phyloP scores from a whole-genome alignment of 2,888 invertebrate genomes.

The Drosophila demipolita region DNA sequence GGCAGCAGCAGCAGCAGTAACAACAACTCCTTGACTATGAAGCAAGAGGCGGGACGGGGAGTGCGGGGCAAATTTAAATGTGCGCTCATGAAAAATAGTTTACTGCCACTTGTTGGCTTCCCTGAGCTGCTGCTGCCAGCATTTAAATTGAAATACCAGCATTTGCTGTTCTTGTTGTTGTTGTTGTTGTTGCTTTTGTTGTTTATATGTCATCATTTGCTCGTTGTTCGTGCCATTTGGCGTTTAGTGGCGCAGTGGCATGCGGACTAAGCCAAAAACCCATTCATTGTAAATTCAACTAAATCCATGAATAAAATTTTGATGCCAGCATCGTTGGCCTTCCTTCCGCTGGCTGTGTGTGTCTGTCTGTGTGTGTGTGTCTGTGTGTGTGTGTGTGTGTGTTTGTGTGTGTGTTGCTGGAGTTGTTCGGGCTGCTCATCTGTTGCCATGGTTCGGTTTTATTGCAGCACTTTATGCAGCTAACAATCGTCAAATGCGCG shows the following conservation, averaged over 20 bases:
- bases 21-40: conserved; percentile 31
- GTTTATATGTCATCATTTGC: conserved; percentile 72
- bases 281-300: conserved; percentile 79
- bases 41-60: not conserved
- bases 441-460: conserved; percentile 66
- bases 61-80: conserved; percentile 43
- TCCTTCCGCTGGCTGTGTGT: not conserved
- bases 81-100: conserved; percentile 66
- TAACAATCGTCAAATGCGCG: conserved; percentile 57
- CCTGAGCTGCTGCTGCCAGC: conserved; percentile 36
- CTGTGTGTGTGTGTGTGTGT: not conserved
- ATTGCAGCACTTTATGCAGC: conserved; percentile 68
- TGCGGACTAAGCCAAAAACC: conserved; percentile 62
- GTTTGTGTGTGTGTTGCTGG: not conserved
- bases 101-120: conserved; percentile 78
- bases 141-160: conserved; percentile 32
- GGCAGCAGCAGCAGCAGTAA: conserved; percentile 1
- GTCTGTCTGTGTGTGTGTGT: no score
- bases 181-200: conserved; percentile 24
- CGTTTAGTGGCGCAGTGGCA: conserved; percentile 48
- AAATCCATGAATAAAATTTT: conserved; percentile 79
- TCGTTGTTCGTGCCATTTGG: conserved; percentile 70
- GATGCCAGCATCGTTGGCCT: conserved; percentile 47
- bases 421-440: conserved; percentile 43
- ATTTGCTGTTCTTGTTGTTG: conserved; percentile 49